Evolutionary conservation across 1,140 invertebrate species (phyloP).

Genomic region (Trichomalopsis sarcophagae): DNA sequence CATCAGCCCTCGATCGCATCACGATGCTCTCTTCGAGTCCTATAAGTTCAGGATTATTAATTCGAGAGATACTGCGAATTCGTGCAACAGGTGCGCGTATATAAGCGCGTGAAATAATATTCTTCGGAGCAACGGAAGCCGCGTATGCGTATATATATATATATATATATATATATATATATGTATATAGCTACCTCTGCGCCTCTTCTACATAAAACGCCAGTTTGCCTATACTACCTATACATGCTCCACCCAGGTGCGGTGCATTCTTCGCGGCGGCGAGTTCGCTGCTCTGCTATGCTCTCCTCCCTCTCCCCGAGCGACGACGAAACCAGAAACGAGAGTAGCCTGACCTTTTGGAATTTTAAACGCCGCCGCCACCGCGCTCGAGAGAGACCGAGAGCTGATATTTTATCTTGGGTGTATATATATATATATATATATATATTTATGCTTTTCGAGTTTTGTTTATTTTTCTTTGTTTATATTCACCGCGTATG

Average conservation of each 20-base stretch:
- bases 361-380: slow-evolving; percentile 41
- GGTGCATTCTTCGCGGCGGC: slow-evolving; percentile 27
- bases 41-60: not conserved
- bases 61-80: not conserved
- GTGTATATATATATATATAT: no score
- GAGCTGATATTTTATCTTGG: no score
- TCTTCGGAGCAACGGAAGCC: not conserved
- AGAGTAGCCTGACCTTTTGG: slow-evolving; percentile 47
- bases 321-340: slow-evolving; percentile 7
- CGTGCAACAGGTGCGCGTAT: not conserved
- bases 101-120: not conserved
- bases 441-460: slow-evolving; percentile 7
- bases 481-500: not conserved
- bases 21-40: not conserved
- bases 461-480: not conserved
- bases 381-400: no score
- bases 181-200: not conserved
- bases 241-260: slow-evolving; percentile 48
- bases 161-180: no score
- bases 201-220: not conserved
- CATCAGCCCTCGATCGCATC: not conserved
- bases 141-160: slow-evolving; percentile 25
- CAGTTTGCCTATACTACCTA: not conserved
- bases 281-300: not conserved
- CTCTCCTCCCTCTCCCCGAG: not conserved